Percentiles rank a stretch among this genome's conserved stretches.
Evolutionary conservation across 1,140 invertebrate species (phyloP).

Genomic region (Panulirus ornatus): DNA sequence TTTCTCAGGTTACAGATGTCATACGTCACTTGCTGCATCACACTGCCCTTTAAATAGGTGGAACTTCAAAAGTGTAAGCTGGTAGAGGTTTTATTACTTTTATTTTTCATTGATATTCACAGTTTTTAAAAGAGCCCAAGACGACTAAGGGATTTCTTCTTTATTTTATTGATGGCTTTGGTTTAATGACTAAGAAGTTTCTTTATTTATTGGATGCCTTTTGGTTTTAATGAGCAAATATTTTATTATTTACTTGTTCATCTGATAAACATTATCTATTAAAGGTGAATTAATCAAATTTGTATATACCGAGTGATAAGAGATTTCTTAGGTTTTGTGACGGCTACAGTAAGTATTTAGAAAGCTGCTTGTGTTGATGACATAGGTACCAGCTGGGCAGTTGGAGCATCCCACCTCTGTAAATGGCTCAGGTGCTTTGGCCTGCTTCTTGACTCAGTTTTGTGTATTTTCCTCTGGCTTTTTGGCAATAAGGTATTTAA

Average conservation of each 20-base stretch:
- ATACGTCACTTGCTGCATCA: too few species aligned
- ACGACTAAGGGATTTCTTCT: background rate
- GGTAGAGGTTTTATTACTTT: too few species aligned
- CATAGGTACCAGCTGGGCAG: background rate
- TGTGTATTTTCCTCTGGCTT: background rate
- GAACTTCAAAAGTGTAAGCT: too few species aligned
- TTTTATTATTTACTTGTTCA: background rate
- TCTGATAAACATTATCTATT: background rate
- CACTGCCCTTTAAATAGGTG: too few species aligned
- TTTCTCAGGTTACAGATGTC: too few species aligned
- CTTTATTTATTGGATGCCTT: background rate
- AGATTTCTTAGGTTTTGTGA: background rate
- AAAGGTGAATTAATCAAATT: background rate
- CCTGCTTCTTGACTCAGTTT: background rate
- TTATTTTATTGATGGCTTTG: background rate
- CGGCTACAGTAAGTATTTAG: background rate
- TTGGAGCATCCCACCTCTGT: background rate
- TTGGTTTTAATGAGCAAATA: background rate
- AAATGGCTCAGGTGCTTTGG: conserved; percentile 10
- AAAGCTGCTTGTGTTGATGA: background rate
- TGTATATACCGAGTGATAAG: background rate
- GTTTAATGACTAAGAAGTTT: background rate
- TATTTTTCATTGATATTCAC: too few species aligned
- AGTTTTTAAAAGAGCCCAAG: too few species aligned
- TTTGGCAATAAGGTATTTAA: background rate